These are phyloP conservation scores for Agraylea sexmaculata DNA, from an alignment of 1,140 invertebrate genomes.

Conservation along the genomic window DNA sequence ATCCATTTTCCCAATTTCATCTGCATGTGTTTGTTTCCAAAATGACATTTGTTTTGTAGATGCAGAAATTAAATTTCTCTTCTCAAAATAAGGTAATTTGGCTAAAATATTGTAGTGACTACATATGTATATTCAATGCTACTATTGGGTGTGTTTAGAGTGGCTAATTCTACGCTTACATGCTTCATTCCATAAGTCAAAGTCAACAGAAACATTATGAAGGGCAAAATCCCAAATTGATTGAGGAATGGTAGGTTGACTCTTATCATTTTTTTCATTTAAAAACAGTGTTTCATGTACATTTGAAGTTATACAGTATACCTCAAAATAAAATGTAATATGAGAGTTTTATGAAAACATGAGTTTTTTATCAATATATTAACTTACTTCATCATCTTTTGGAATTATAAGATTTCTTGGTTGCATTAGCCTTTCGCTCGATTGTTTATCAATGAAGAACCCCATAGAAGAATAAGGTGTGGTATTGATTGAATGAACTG, in stretches of 20 bases:
- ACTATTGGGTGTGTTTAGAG: neutral
- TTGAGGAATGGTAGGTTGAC: neutral
- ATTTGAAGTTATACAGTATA: slow-evolving; percentile 1
- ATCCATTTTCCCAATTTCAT: slow-evolving; percentile 23
- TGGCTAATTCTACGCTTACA: slow-evolving; percentile 10
- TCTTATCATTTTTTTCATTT: too few species aligned
- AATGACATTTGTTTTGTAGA: slow-evolving; percentile 29
- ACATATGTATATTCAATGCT: neutral
- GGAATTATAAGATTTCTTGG: neutral
- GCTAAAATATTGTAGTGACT: slow-evolving; percentile 23
- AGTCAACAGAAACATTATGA: slow-evolving; percentile 9
- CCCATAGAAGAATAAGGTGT: too few species aligned
- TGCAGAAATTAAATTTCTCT: slow-evolving; percentile 32
- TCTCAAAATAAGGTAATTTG: slow-evolving; percentile 30
- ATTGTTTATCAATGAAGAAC: too few species aligned
- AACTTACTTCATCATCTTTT: slow-evolving; percentile 14
- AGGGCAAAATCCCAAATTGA: slow-evolving; percentile 18
- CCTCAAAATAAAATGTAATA: slow-evolving; percentile 7
- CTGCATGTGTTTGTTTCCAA: slow-evolving; percentile 27
- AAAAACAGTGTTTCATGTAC: too few species aligned
- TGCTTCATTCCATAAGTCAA: slow-evolving; percentile 19
- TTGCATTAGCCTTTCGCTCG: too few species aligned
- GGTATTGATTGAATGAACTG: too few species aligned
- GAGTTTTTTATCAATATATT: neutral
- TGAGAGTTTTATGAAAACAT: neutral